Percentiles rank a stretch among this genome's conserved stretches.
These are phyloP conservation scores for Apostichopus japonicus DNA, from an alignment of 35 echinoderm and acorn worm genomes.

Conservation along the genomic window DNA sequence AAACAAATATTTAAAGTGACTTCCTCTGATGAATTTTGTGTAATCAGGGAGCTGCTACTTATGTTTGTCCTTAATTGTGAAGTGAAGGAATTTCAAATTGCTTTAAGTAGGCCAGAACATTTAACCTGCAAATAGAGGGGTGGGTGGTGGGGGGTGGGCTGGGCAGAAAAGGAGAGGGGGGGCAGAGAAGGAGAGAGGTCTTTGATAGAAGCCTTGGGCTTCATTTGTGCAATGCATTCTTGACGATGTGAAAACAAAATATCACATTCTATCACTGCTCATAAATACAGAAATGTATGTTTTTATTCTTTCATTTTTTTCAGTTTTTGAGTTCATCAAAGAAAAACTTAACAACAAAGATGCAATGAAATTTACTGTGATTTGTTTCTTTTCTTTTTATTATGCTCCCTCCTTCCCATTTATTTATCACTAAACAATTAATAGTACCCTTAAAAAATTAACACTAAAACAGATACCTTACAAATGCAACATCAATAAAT, in stretches of 20 bases:
- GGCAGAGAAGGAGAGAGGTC: neutral
- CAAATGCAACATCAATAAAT: no score
- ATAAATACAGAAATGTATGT: neutral
- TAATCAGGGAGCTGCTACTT: no score
- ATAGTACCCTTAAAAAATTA: no score
- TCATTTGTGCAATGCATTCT: neutral
- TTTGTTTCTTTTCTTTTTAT: neutral
- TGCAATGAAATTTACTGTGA: neutral
- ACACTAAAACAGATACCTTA: no score
- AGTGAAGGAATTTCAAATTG: no score
- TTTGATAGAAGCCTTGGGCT: neutral
- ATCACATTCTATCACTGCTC: constrained; percentile 3
- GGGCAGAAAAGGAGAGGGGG: neutral
- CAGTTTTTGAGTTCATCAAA: neutral
- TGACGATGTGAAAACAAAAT: neutral
- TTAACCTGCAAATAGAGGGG: neutral
- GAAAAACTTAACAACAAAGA: neutral
- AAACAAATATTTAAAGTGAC: no score
- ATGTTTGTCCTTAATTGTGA: no score
- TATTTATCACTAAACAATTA: no score
- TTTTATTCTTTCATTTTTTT: neutral
- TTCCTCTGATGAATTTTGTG: no score
- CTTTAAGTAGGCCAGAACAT: no score
- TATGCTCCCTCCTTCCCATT: no score
- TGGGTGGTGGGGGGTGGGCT: no score